Conservation (phyloP, 2,888 invertebrate genomes). For the Deilephila porcellus region DNA sequence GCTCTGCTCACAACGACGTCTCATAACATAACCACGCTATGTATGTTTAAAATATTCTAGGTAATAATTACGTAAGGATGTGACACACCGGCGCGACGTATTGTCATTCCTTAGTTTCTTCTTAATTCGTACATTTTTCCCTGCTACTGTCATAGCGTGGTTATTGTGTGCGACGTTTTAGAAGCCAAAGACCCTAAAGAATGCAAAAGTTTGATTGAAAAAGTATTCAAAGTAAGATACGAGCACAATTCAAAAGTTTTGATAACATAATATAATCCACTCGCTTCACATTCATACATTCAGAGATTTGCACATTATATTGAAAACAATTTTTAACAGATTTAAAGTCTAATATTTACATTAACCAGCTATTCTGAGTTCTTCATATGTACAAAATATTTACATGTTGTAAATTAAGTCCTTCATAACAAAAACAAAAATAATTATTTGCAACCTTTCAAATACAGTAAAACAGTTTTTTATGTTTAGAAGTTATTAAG, state of each 20-base stretch:
- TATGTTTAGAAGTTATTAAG: background rate
- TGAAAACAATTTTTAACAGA: background rate
- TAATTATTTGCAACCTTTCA: no score
- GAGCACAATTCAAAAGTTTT: background rate
- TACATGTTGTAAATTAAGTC: background rate
- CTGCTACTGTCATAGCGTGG: background rate
- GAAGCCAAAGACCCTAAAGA: no score
- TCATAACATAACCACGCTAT: no score
- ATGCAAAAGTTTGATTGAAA: background rate
- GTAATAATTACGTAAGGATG: no score
- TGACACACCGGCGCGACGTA: no score
- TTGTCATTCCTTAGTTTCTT: no score
- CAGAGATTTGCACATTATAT: background rate
- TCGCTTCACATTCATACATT: conserved; percentile 16
- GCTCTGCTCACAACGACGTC: no score
- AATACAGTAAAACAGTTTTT: no score
- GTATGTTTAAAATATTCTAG: no score
- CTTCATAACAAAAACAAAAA: no score
- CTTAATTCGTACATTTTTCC: background rate
- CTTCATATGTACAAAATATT: background rate
- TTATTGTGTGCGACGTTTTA: no score
- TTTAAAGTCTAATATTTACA: background rate
- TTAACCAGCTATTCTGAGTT: background rate
- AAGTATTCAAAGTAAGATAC: background rate
- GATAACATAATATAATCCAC: background rate